Base-by-base conservation (phyloP, 2,797 vertebrate genomes). In the Ctenochaetus hawaiiensis region DNA sequence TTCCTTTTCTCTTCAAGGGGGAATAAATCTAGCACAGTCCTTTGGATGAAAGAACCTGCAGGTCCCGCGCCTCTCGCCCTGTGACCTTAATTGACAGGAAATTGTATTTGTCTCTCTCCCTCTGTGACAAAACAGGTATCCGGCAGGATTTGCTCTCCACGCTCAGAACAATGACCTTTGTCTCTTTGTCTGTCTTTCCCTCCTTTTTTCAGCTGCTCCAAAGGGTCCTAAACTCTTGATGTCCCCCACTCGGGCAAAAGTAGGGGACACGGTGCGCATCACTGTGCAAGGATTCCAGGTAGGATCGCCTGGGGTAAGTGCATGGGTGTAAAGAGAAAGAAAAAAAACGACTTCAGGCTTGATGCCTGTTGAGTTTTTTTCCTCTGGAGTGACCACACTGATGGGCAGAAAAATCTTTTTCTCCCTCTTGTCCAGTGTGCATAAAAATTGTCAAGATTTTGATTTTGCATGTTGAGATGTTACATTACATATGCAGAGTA, bases 271-370 rank as follows among this genome's bases (percentile, higher is more conserved):
- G 0, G 98, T 99, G 81, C 94, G 97, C 89, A 99, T 99, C 91
- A 91, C 94, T 66, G 97, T 99, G 75, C 96, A 98, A 66, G 97
- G 97, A 66, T 99, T 99, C 92, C 98, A 99, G 98, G 98, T 99
- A 95, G 87, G 94, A 93, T 88, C 89, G 67, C 77, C 81, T 34
- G 92, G 89, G 93, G 88, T 94, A 93, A 93, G 91, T 92, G 91
- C 83, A 91, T 88, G 83, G 86, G 91, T 34, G 30, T 34, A 34
- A 34, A 34, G 30, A 30, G 82, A 58, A 72, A 54, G 45, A 45
- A 58, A 37, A 83, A 89, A 85, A 73, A 51, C 17, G 54, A 17
- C 57, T 81, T 79, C 64, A 78, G 59, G 77, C 22, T 61, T 5
- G 14, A 45, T 86, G 71, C 79, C 72, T 83, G 44, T 68, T 72